Percentiles rank a stretch among this genome's conserved stretches.
phyloP scores from a whole-genome alignment of 2,113 vertebrate species.

The Hemichromis elongatus region DNA sequence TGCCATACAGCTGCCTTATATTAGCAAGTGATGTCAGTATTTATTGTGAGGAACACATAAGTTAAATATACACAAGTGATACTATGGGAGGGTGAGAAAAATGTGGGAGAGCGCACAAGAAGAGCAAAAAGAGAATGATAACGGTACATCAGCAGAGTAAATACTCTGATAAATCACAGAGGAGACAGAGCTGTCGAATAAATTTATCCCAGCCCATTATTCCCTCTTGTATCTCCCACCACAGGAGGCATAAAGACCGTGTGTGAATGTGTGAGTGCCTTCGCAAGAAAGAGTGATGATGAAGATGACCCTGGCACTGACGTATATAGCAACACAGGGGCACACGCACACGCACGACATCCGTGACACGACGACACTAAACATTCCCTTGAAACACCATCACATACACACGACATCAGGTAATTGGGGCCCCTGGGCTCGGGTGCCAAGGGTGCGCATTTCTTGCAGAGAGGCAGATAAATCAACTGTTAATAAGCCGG shows the following conservation, averaged over 20 bases:
- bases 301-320: slow-evolving; percentile 54
- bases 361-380: background rate
- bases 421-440: slow-evolving; percentile 51
- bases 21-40: slow-evolving; percentile 1
- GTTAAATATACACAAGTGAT: background rate
- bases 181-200: slow-evolving; percentile 31
- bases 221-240: slow-evolving; percentile 34
- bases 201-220: slow-evolving; percentile 42
- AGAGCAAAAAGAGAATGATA: slow-evolving; percentile 11
- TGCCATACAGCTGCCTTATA: background rate
- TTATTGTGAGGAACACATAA: slow-evolving; percentile 6
- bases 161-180: slow-evolving; percentile 58
- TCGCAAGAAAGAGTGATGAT: slow-evolving; percentile 50
- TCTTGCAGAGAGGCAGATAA: slow-evolving; percentile 56
- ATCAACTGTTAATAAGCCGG: slow-evolving; percentile 67
- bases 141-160: slow-evolving; percentile 55
- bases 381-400: slow-evolving; percentile 8
- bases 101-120: background rate
- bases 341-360: slow-evolving; percentile 1
- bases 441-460: slow-evolving; percentile 61
- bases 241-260: slow-evolving; percentile 44
- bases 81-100: background rate
- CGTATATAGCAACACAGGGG: slow-evolving; percentile 23
- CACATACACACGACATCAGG: slow-evolving; percentile 19
- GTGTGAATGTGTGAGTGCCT: background rate